Evolutionary conservation across 2,888 invertebrate genomes (phyloP), one percentile per base, ranked within the genome.

Genomic region (Alsophila aescularia): DNA sequence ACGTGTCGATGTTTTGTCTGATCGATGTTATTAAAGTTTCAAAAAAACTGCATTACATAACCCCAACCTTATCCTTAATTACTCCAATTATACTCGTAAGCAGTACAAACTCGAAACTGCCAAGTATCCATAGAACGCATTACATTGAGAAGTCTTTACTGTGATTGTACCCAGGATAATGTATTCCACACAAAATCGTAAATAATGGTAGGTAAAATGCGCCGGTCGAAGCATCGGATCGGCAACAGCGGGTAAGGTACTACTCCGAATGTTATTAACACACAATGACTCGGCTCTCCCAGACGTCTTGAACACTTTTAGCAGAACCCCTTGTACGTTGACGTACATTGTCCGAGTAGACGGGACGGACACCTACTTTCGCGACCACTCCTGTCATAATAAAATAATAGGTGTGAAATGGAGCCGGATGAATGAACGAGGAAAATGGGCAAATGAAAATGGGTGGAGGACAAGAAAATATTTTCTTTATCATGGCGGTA

Each of bases 211-310:
- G 21, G 10, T 4, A n/a, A n/a, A 29, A 29, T n/a, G 10, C 2
- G 1, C 1, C n/a, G n/a, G 10, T 10, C 29, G 2, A 29, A 10
- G 7, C 8, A 34, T 44, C 14, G 29, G 7, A 34, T 44, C 45
- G 16, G 39, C 44, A 10, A 1, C 40, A 21, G 55, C 50, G 16
- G 27, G 52, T 49, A 8, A 34, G 32, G 16, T 29, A 14, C 50
- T 29, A 14, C 50, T 50, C 39, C 55, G 58, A 58, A 60, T 52
- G 58, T 62, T 63, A 61, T 63, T 66, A 61, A 56, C 60, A 61
- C 66, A 66, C 61, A 62, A 63, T 66, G 66, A 66, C 45, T 58
- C 52, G 43, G 42, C 56, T 43, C 48, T 58, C 49, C 21, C 39
- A 43, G 14, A 27, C 55, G 41, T 55, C 55, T 50, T 55, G 44